These are phyloP conservation scores for Amphipoea lucens DNA, from an alignment of 2,888 invertebrate species.

Conservation along the genomic window DNA sequence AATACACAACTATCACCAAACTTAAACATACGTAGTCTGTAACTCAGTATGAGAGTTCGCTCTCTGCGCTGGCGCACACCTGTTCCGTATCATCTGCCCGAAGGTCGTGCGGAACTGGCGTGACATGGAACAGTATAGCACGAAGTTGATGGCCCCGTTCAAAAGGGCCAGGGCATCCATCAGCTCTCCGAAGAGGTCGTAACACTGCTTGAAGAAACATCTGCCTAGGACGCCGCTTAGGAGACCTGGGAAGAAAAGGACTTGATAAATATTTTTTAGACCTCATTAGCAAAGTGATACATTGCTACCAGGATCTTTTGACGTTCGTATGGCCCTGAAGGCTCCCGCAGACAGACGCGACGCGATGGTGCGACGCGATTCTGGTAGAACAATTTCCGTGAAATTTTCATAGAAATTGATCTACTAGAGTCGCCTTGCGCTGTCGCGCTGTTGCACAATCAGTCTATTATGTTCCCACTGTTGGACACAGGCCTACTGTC, in stretches of 20 bases:
- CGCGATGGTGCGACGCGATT: too few relatives aligned
- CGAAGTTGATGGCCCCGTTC: conserved; percentile 98
- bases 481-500: too few relatives aligned
- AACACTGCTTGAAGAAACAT: conserved; percentile 95
- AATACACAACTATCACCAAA: conserved; percentile 6
- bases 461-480: too few relatives aligned
- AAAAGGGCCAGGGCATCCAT: conserved; percentile 97
- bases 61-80: conserved; percentile 87
- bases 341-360: too few relatives aligned
- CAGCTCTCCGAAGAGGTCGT: conserved; percentile 95
- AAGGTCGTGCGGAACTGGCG: conserved; percentile 96
- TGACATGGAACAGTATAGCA: conserved; percentile 98
- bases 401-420: too few relatives aligned
- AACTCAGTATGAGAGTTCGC: conserved; percentile 90
- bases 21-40: conserved; percentile 92
- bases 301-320: not conserved
- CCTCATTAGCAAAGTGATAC: not conserved
- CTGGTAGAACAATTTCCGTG: too few relatives aligned
- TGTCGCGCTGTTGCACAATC: too few relatives aligned
- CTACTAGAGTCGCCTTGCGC: too few relatives aligned
- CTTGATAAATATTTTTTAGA: not conserved
- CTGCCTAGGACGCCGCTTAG: conserved; percentile 92
- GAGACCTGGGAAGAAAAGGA: conserved; percentile 81
- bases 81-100: conserved; percentile 92
- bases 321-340: not conserved